phyloP scores from a whole-genome alignment of 2,797 vertebrate species.

The Meda fulgida region DNA sequence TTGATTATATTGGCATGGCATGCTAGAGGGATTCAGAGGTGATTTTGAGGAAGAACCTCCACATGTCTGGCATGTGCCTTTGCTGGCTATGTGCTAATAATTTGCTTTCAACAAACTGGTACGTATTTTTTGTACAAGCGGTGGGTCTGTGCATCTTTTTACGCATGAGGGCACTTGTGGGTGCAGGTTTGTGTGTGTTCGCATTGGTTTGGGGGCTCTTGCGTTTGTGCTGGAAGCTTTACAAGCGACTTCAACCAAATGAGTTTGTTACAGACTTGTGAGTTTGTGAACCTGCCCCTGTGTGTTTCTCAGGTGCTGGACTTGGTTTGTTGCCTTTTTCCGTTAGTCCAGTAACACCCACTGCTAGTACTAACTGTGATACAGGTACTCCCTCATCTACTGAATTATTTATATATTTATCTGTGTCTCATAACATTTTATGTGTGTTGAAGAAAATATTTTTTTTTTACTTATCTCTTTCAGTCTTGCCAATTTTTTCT shows the following conservation, averaged over 20 bases:
- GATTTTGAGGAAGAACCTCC: slow-evolving; percentile 35
- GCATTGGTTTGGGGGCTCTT: slow-evolving; percentile 76
- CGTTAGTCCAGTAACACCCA: slow-evolving; percentile 92
- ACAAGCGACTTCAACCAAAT: slow-evolving; percentile 48
- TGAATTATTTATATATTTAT: slow-evolving; percentile 46
- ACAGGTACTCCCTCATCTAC: slow-evolving; percentile 84
- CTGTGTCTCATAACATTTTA: slow-evolving; percentile 44
- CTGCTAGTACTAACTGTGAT: slow-evolving; percentile 98
- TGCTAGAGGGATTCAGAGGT: slow-evolving; percentile 46
- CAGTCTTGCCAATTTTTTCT: background rate
- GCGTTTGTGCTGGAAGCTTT: slow-evolving; percentile 70
- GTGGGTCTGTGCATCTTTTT: slow-evolving; percentile 4
- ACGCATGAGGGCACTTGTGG: slow-evolving; percentile 38
- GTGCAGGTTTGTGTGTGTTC: slow-evolving; percentile 28
- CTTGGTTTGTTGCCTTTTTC: slow-evolving; percentile 95
- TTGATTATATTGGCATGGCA: slow-evolving; percentile 45
- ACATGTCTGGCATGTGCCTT: slow-evolving; percentile 39
- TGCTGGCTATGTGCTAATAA: slow-evolving; percentile 29
- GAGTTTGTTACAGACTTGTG: slow-evolving; percentile 62
- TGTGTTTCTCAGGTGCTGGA: slow-evolving; percentile 87
- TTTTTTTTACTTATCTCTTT: slow-evolving; percentile 10
- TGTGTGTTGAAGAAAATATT: slow-evolving; percentile 15
- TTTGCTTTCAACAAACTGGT: slow-evolving; percentile 26
- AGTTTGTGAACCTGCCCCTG: slow-evolving; percentile 59
- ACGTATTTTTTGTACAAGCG: background rate